A percentile compares a stretch with the other conserved stretches of the same genome.
Conservation (phyloP, 2,888 invertebrate species). For the Troides aeacus region DNA sequence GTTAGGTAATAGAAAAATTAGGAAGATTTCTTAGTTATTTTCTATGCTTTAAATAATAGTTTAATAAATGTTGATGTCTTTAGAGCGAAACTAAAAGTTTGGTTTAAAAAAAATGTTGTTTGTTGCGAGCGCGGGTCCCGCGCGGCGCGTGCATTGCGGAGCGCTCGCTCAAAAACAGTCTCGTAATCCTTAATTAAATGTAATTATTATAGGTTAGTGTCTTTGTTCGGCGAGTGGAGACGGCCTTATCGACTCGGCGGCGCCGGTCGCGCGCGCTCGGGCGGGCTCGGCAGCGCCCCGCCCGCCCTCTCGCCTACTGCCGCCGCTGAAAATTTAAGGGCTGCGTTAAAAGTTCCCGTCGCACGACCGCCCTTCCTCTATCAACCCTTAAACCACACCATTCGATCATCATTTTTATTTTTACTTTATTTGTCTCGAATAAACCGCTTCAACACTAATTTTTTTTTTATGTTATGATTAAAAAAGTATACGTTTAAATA, state of each 20-base stretch:
- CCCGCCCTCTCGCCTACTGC: slow-evolving; percentile 46
- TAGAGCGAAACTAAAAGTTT: too few relatives aligned
- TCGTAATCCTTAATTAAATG: slow-evolving; percentile 75
- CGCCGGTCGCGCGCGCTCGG: slow-evolving; percentile 68
- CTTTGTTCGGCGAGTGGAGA: slow-evolving; percentile 77
- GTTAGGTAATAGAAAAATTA: too few relatives aligned
- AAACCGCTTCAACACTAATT: not conserved
- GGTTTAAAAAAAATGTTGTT: too few relatives aligned
- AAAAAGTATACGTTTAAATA: not conserved
- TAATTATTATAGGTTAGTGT: slow-evolving; percentile 79
- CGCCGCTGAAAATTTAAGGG: slow-evolving; percentile 74
- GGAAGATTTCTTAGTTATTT: too few relatives aligned
- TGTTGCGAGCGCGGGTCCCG: too few relatives aligned
- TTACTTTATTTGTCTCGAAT: not conserved
- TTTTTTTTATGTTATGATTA: not conserved
- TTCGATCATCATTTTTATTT: not conserved
- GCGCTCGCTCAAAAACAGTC: slow-evolving; percentile 66
- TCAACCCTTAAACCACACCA: slow-evolving; percentile 4
- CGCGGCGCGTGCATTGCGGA: slow-evolving; percentile 35
- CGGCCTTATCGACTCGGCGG: slow-evolving; percentile 81
- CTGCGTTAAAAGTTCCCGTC: slow-evolving; percentile 63
- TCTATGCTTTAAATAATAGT: too few relatives aligned
- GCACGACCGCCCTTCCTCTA: slow-evolving; percentile 60
- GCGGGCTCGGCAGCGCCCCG: slow-evolving; percentile 47
- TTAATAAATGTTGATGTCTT: too few relatives aligned